Evolutionary conservation across 2,888 invertebrate genomes (phyloP).

Genomic region (Pediacus dermestoides): DNA sequence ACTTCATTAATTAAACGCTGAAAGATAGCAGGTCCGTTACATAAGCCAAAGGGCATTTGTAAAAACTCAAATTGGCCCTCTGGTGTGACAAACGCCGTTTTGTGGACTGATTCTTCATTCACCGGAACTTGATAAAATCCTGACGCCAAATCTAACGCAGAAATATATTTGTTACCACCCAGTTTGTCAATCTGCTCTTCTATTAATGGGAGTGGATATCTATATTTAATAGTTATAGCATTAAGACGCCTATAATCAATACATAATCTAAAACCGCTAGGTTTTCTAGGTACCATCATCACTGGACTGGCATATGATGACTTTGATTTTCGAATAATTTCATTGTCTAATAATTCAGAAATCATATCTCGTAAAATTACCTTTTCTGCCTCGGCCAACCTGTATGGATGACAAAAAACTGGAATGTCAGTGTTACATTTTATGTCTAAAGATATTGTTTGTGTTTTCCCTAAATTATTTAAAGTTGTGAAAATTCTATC

Average conservation of each 20-base stretch:
- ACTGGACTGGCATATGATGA: constrained; percentile 26
- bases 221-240: constrained; percentile 4
- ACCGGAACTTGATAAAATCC: constrained; percentile 12
- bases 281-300: constrained; percentile 25
- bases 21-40: constrained; percentile 30
- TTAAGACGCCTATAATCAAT: constrained; percentile 10
- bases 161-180: constrained; percentile 6
- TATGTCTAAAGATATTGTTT: too few species aligned
- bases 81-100: constrained; percentile 17
- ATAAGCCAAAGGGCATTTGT: constrained; percentile 39
- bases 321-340: constrained; percentile 23
- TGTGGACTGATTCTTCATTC: constrained; percentile 4
- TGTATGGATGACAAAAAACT: too few species aligned
- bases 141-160: constrained; percentile 6
- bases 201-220: constrained; percentile 8
- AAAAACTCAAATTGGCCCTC: constrained; percentile 8
- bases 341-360: too few species aligned
- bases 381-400: too few species aligned
- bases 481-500: too few species aligned
- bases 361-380: too few species aligned
- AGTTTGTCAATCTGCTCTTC: constrained; percentile 1
- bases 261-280: constrained; percentile 20
- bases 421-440: too few species aligned
- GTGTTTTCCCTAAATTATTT: too few species aligned
- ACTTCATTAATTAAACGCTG: constrained; percentile 10